Evolutionary conservation across 1,140 invertebrate species (phyloP).

Genomic region (Zaprionus capensis): DNA sequence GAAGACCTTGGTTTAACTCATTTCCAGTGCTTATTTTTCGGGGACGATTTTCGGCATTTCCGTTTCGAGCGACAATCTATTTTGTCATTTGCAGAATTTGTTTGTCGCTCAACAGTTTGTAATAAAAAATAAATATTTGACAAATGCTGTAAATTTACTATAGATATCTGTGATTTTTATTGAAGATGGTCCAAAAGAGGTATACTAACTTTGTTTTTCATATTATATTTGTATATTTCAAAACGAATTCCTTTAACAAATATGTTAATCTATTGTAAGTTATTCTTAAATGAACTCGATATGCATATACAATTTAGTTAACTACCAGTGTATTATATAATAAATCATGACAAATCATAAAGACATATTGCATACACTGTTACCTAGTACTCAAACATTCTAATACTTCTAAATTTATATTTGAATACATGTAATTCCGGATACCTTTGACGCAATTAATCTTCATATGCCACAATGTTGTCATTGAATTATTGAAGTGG

Average conservation of each 20-base stretch:
- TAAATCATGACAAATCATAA: background rate
- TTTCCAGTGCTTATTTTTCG: constrained; percentile 19
- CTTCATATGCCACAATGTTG: constrained; percentile 4
- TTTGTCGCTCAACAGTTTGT: constrained; percentile 57
- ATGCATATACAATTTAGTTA: background rate
- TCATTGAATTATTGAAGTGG: background rate
- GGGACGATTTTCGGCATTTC: constrained; percentile 44
- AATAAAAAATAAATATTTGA: constrained; percentile 56
- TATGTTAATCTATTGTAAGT: background rate
- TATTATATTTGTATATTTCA: background rate
- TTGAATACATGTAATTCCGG: background rate
- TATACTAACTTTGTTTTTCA: background rate
- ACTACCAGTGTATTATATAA: background rate
- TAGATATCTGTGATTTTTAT: constrained; percentile 4
- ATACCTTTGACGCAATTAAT: background rate
- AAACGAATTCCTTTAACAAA: background rate
- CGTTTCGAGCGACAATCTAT: constrained; percentile 56
- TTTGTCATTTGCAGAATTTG: constrained; percentile 67
- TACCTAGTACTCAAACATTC: background rate
- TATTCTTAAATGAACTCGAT: background rate
- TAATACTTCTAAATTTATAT: background rate
- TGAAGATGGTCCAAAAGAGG: background rate
- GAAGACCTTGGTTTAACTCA: constrained; percentile 40
- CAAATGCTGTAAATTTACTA: constrained; percentile 52
- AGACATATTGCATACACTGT: background rate